A percentile compares a stretch with the other conserved stretches of the same genome.
phyloP scores from a whole-genome alignment of 2,888 invertebrate species.

The Branchellion lobata region DNA sequence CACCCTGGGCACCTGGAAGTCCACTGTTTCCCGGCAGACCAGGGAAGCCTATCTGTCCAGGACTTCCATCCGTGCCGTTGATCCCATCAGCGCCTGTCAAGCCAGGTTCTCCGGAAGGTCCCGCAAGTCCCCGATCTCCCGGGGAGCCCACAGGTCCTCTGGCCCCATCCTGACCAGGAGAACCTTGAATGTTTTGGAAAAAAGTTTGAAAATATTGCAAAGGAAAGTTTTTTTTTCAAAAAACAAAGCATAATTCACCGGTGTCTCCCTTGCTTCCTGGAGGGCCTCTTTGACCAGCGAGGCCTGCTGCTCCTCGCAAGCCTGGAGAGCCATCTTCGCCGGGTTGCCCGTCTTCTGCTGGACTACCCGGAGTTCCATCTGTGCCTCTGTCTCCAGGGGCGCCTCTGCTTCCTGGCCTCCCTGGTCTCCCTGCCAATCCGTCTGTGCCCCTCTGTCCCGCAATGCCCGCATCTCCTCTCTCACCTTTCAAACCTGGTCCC shows the following conservation, averaged over 20 bases:
- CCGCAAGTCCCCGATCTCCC: neutral
- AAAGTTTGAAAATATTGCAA: neutral
- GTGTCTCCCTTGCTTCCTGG: neutral
- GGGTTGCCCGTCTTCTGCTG: conserved; percentile 10
- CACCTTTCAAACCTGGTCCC: conserved; percentile 31
- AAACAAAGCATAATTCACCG: neutral
- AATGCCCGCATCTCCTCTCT: conserved; percentile 1
- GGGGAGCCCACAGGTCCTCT: neutral
- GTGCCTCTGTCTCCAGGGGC: conserved; percentile 6
- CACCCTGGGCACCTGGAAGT: neutral
- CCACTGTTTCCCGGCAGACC: neutral
- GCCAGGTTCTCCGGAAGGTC: neutral
- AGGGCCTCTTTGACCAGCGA: neutral
- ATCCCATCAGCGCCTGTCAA: neutral
- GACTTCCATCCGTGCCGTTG: neutral
- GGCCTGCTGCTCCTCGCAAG: neutral
- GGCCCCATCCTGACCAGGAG: neutral
- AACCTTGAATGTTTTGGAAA: neutral
- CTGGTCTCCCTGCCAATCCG: neutral
- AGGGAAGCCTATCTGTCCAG: neutral
- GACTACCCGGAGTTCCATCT: conserved; percentile 40
- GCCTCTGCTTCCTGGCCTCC: conserved; percentile 2
- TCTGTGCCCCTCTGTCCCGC: neutral
- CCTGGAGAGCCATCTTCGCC: neutral
- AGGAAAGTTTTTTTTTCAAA: too few species aligned